Evolutionary conservation across 2,888 invertebrate species (phyloP), one percentile per base, ranked within the genome.

Genomic region (Keiferia lycopersicella): DNA sequence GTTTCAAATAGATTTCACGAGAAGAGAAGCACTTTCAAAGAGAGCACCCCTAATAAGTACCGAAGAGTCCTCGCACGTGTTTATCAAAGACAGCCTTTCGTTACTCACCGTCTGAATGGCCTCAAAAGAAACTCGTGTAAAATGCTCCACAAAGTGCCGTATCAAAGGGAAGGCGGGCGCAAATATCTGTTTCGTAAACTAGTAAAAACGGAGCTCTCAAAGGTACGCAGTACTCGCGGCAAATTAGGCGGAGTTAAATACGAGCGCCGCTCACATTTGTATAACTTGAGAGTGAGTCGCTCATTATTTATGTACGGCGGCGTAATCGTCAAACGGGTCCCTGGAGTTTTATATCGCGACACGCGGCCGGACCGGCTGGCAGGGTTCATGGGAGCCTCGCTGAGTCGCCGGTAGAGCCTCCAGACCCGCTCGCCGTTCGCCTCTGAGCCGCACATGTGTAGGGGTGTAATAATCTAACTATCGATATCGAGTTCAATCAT

Each of bases 71-170:
- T 90, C 91, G 91, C 90, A 91, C 91, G 91, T 91, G 91, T 91
- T 91, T 91, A 91, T 91, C 91, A 91, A 91, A 91, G 91, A 91
- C 91, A 91, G 91, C 91, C 91, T 91, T 91, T 91, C 91, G 91
- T 91, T 91, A 91, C 91, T 91, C 88, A 89, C 88, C 90, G 91
- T 91, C 86, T 91, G 91, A 91, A 91, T 91, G 90, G 91, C 87
- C 90, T 91, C 91, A 91, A 91, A 91, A 91, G 91, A 91, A 91
- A 89, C 91, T 91, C 91, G 91, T 89, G 91, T 90, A 91, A 91
- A 91, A 91, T 88, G 90, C 88, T 91, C 86, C 88, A 89, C 91
- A 91, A 91, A 91, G 91, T 91, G 89, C 88, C 87, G 91, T 90
- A 88, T 91, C 89, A 91, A 91, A 91, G 90, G 79, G 89, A 82